Percentiles rank a stretch among this genome's conserved stretches.
These are phyloP conservation scores for Xerus rutilus DNA, from an alignment of 2,797 vertebrate species.

Conservation along the genomic window DNA sequence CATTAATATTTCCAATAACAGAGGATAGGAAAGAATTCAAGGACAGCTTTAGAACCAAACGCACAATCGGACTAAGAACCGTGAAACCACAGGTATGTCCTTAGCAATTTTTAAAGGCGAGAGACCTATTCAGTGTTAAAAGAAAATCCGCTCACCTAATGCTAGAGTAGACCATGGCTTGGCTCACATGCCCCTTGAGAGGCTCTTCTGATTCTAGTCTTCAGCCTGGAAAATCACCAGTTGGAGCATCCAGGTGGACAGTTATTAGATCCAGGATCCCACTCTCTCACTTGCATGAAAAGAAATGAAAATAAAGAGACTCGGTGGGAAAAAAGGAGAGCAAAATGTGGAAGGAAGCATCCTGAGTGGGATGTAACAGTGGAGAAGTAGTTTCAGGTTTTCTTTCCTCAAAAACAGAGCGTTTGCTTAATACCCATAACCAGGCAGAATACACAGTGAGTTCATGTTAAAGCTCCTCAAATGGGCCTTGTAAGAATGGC, in stretches of 20 bases:
- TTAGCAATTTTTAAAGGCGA: not conserved
- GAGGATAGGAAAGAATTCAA: not conserved
- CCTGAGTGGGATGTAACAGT: not conserved
- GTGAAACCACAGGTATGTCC: not conserved
- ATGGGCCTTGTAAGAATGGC: conserved; percentile 15
- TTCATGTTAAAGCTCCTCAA: not conserved
- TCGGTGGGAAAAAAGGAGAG: not conserved
- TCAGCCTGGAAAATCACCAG: not conserved
- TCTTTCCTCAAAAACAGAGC: not conserved
- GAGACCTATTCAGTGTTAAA: not conserved
- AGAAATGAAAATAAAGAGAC: not conserved
- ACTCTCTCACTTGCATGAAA: not conserved
- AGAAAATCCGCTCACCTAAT: not conserved
- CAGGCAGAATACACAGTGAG: not conserved
- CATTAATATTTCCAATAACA: not conserved
- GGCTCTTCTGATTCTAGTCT: not conserved
- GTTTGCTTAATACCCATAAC: conserved; percentile 13
- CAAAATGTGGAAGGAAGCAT: not conserved
- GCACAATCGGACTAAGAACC: not conserved
- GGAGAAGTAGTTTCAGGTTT: not conserved
- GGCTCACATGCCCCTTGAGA: not conserved
- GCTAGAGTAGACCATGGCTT: not conserved
- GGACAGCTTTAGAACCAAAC: not conserved
- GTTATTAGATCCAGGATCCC: not conserved
- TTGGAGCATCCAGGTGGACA: not conserved